Base-by-base conservation (phyloP, 2,113 vertebrate genomes). In the Eulacestoma nigropectus region DNA sequence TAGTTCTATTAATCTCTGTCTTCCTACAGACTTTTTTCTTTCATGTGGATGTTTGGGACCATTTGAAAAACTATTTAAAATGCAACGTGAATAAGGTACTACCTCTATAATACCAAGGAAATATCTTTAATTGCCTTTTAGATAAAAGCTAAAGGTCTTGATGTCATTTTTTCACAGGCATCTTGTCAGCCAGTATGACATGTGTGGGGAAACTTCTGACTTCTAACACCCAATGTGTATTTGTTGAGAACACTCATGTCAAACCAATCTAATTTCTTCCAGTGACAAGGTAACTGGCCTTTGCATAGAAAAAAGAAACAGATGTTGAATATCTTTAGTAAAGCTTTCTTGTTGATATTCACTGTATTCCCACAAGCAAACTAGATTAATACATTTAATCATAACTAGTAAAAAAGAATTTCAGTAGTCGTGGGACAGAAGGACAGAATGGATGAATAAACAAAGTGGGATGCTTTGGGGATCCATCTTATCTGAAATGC, bases 61-160 rank as follows among this genome's bases (percentile, higher is more conserved):
- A 37, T 77, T 90, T 17, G 27, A 74, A 86, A 93, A 91, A 57
- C 35, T 67, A 83, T 83, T 86, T 89, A 87, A 95, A 97, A 95
- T 53, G 44, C 50, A 74, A 37, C 2, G 6, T 47, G 25, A 83
- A 18, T 83, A 78, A 50, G n/a, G 2, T 27, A 37, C 18, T 68
- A 57, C n/a, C 23, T 83, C 68, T 87, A 27, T 59, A 83, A 87
- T 39, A 57, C 27, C 67, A 72, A 67, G 33, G 59, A 79, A 85
- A 76, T 92, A 16, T 72, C 57, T 81, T 86, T 95, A 42, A 55
- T 41, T 84, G 39, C 64, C 67, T 95, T 87, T 69, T 75, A 42
- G 22, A 52, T 72, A 92, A 92, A 93, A 78, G 44, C 32, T 80
- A 42, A 32, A 42, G 32, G 10, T 82, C 74, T 91, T 90, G 33